A percentile compares a stretch with the other conserved stretches of the same genome.
Conservation (phyloP, 2,797 vertebrate species). For the Silurus lanzhouensis region DNA sequence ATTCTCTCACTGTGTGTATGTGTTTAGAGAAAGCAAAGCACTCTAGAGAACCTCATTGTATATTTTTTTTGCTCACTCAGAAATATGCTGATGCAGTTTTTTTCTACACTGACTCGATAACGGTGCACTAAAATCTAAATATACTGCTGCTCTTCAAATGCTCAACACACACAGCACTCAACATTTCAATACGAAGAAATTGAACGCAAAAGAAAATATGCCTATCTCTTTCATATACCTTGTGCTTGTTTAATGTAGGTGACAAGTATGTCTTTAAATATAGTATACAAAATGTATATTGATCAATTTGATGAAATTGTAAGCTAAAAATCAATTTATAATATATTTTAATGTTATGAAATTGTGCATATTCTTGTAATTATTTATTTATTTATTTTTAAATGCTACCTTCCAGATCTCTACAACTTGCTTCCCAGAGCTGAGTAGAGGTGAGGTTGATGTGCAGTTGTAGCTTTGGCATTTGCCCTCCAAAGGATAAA, state of each 20-base stretch:
- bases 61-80: slow-evolving; percentile 54
- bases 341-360: too few relatives aligned
- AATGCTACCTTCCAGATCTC: background rate
- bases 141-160: slow-evolving; percentile 54
- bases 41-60: slow-evolving; percentile 61
- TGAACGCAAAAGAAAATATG: background rate
- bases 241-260: background rate
- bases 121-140: slow-evolving; percentile 60
- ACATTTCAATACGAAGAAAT: slow-evolving; percentile 23
- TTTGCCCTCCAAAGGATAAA: background rate
- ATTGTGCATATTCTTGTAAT: background rate
- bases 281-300: background rate
- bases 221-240: background rate
- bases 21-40: slow-evolving; percentile 21
- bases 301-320: too few relatives aligned
- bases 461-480: background rate
- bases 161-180: slow-evolving; percentile 40
- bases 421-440: background rate
- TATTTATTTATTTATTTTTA: background rate
- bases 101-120: slow-evolving; percentile 46
- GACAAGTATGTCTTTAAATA: background rate
- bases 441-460: background rate
- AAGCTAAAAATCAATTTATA: too few relatives aligned
- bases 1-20: slow-evolving; percentile 16
- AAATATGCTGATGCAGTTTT: slow-evolving; percentile 59